Base-by-base conservation (phyloP, 2,888 invertebrate species). In the Drosophila limbata region DNA sequence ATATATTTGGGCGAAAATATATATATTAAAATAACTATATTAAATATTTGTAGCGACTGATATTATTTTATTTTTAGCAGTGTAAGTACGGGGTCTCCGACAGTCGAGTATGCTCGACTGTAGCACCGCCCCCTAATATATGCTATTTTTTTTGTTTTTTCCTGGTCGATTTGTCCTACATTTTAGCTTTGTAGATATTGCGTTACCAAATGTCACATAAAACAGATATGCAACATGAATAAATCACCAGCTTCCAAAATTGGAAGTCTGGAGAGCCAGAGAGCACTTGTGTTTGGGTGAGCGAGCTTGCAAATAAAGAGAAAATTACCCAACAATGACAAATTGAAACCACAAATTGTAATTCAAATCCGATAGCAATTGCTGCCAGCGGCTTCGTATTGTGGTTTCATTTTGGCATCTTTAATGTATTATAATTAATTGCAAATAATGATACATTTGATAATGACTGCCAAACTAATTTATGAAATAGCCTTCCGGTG, bases 301-400 rank as follows among this genome's bases (percentile, higher is more conserved):
- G 17, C 15, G 62, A 75, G 53, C 42, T 9, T 9, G 25, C 9
- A 33, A 13, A 2, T 6, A 5, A 65, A 69, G 81, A 80, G 77
- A 37, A 45, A 71, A 77, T 64, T 64, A 1, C 77, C 77, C 67
- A 52, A 11, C n/a, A 37, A n/a, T 19, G 3, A 13, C 11, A 33
- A 42, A 9, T 40, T 15, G 17, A 21, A 52, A 60, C 75, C 63
- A 59, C 69, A 65, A 79, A 64, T 35, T 64, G 60, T 57, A 47
- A 76, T 69, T 79, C 50, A 53, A 75, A 69, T 56, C 42, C 15
- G 35, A 56, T 42, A 21, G 47, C 47, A 48, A 53, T 42, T 61
- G 50, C 21, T 62, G 50, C 60, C 59, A 53, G 21, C 17, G 48
- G 67, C 44, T 47, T 39, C 48, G 45, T 19, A 25, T 47, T 55